A percentile compares a stretch with the other conserved stretches of the same genome.
These are phyloP conservation scores for Sclerurus mexicanus DNA, from an alignment of 2,113 vertebrate species.

Conservation along the genomic window DNA sequence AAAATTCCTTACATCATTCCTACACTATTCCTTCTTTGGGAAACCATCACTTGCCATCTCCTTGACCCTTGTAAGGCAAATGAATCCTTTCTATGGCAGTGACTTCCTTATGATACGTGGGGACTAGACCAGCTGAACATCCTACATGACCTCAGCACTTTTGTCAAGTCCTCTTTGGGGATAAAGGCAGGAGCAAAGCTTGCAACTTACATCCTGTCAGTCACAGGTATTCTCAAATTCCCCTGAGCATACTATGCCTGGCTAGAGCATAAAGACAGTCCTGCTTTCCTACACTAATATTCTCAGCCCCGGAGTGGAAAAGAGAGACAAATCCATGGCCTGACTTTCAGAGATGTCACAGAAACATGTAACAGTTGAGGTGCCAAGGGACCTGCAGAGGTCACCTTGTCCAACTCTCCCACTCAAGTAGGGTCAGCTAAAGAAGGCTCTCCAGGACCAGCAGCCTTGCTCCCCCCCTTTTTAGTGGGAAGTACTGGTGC, in stretches of 20 bases:
- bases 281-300: background rate
- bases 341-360: background rate
- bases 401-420: background rate
- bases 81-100: background rate
- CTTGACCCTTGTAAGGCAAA: background rate
- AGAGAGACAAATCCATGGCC: background rate
- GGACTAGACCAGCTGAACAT: background rate
- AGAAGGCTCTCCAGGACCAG: background rate
- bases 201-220: background rate
- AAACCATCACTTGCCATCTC: background rate
- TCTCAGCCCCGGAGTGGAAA: background rate
- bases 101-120: background rate
- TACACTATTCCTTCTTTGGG: background rate
- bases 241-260: accelerated
- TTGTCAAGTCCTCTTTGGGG: background rate
- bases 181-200: background rate
- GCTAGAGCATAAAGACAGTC: background rate
- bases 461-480: background rate
- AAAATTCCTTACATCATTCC: background rate
- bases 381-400: background rate
- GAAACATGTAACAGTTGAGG: background rate
- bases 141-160: background rate
- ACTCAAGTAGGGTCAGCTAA: background rate
- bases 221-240: background rate
- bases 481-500: background rate